Base-by-base conservation (phyloP, 92 coral and sea anemone genomes). In the Actinostola sp. region DNA sequence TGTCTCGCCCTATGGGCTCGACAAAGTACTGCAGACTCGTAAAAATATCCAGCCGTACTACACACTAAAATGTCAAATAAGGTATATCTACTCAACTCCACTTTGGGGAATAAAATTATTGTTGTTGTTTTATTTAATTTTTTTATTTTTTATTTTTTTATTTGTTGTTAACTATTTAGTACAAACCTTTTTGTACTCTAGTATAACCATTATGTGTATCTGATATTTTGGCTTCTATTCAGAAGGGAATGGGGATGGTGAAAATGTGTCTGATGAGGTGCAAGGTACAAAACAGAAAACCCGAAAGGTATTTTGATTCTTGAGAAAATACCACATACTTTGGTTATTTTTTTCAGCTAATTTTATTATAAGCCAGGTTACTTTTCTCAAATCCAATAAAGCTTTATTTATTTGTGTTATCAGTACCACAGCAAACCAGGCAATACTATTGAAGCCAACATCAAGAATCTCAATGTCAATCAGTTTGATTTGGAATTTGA, bases 401-500 rank as follows among this genome's bases (percentile, higher is more conserved):
- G n/a, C 27, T 29, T 7, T 61, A 0, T 61, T 7, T 32, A 16
- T 13, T 66, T 66, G n/a, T 69, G 45, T 38, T 34, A 48, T 25
- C 66, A 92, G 98, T 26, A 57, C 66, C 71, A 79, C 42, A 77
- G 51, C 30, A 92, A 79, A 54, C 78, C 86, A 43, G 92, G 94
- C 29, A 88, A 80, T 74, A 92, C 91, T 27, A 92, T 94, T 29
- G 92, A 92, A 66, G 68, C 91, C 54, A 94, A 94, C 57, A 53
- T 87, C 8, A 89, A 92, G 42, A 88, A 78, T 81, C 63, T 94
- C 28, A 82, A 92, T 53, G 95, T 92, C 62, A 89, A 92, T 56
- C 97, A 94, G 77, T 94, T 94, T 77, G 95, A 94, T 54, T 73
- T 88, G 61, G 95, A 87, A 50, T 94, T 94, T 92, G 98, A 94